Evolutionary conservation across 2,888 invertebrate species (phyloP).

Genomic region (Thyatira batis): DNA sequence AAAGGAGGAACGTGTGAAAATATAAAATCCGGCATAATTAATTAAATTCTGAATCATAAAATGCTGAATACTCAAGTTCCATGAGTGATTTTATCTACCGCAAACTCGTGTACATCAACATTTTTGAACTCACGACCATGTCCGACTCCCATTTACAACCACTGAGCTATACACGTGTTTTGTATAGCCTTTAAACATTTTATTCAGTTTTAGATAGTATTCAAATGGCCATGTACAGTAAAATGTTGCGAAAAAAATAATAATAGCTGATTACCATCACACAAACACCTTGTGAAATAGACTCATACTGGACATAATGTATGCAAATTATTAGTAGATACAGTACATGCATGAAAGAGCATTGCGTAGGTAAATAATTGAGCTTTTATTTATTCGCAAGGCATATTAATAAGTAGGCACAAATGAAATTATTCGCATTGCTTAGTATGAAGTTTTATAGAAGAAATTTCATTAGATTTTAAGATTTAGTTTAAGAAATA

Average conservation of each 20-base stretch:
- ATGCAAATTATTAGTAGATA: constrained; percentile 10
- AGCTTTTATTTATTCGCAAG: neutral
- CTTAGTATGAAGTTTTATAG: constrained; percentile 26
- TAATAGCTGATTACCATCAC: constrained; percentile 2
- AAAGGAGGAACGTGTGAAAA: too few species aligned
- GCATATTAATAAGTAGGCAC: neutral
- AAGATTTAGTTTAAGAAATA: too few species aligned
- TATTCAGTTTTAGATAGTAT: neutral
- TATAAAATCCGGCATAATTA: too few species aligned
- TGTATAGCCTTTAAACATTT: too few species aligned
- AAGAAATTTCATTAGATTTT: too few species aligned
- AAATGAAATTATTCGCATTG: constrained; percentile 17
- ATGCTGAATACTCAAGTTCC: too few species aligned
- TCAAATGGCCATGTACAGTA: neutral
- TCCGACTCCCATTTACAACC: too few species aligned
- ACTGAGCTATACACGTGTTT: too few species aligned
- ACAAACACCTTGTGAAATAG: constrained; percentile 1
- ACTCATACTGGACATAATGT: constrained; percentile 5
- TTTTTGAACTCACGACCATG: too few species aligned
- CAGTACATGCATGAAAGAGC: constrained; percentile 16
- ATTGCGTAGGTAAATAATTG: constrained; percentile 8
- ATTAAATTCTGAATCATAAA: too few species aligned
- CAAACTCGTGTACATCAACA: too few species aligned
- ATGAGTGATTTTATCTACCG: too few species aligned
- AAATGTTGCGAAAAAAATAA: constrained; percentile 1